Percentiles rank a stretch among this genome's conserved stretches.
These are phyloP conservation scores for Knipowitschia caucasica DNA, from an alignment of 2,797 vertebrate genomes.

Conservation along the genomic window DNA sequence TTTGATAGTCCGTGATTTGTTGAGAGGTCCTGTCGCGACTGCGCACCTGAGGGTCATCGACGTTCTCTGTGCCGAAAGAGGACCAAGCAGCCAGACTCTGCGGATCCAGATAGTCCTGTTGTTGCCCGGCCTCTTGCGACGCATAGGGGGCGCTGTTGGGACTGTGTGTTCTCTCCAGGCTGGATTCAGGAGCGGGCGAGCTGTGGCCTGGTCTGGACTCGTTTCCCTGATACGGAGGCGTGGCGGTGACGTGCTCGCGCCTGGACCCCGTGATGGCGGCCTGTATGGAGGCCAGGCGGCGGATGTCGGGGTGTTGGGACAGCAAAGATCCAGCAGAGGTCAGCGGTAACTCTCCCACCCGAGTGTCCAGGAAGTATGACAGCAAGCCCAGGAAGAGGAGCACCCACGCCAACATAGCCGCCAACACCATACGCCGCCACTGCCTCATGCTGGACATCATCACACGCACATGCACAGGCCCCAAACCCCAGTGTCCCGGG, in stretches of 20 bases:
- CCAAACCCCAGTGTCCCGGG: constrained; percentile 39
- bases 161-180: constrained; percentile 60
- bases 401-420: constrained; percentile 91
- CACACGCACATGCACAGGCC: constrained; percentile 41
- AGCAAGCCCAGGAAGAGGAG: constrained; percentile 90
- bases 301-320: constrained; percentile 82
- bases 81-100: constrained; percentile 77
- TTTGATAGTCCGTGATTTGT: constrained; percentile 64
- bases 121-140: constrained; percentile 60
- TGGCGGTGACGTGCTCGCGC: constrained; percentile 61
- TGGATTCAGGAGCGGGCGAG: constrained; percentile 48
- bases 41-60: constrained; percentile 47
- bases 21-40: constrained; percentile 59
- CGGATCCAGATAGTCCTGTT: constrained; percentile 64
- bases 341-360: constrained; percentile 79
- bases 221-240: constrained; percentile 40
- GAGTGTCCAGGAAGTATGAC: constrained; percentile 91
- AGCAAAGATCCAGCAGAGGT: constrained; percentile 79
- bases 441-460: constrained; percentile 82
- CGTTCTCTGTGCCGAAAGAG: constrained; percentile 72
- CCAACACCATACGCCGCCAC: constrained; percentile 90
- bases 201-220: constrained; percentile 42
- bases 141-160: constrained; percentile 52
- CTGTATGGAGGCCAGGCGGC: constrained; percentile 84
- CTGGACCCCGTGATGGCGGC: constrained; percentile 79